Base-by-base conservation (phyloP, 2,113 vertebrate genomes). In the Nibea albiflora region DNA sequence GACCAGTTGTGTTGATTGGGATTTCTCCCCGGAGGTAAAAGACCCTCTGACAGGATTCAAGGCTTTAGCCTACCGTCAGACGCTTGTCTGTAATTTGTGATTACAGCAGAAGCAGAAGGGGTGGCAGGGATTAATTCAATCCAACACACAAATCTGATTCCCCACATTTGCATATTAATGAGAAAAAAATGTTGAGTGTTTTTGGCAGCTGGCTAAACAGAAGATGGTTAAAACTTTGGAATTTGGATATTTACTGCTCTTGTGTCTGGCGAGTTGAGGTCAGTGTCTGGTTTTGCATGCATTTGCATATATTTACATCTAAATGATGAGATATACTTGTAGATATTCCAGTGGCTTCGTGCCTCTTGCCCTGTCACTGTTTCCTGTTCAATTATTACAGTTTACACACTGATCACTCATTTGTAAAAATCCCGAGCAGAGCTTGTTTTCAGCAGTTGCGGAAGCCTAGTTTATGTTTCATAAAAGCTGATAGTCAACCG, bases 121-220 rank as follows among this genome's bases (percentile, higher is more conserved):
- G 92, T 87, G 89, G 91, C 85, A 85, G 87, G 93, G 94, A 95
- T 95, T 95, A 95, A 95, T 95, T 94, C 90, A 94, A 94, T 95
- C 93, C 92, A 90, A 75, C 75, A 78, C 84, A 79, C 83, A 91
- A 93, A 94, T 95, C 91, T 95, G 91, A 94, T 93, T 93, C 91
- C 88, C 81, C 71, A 86, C 80, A 95, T 95, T 95, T 95, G 92
- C 94, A 95, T 95, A 92, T 94, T 95, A 95, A 95, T 95, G 88
- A 95, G 90, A 93, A 92, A 93, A 93, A 86, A 85, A 86, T 78
- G 62, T 85, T 80, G 90, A 89, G 90, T 87, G 89, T 92, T 90
- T 92, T 83, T 85, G 89, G 93, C 93, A 94, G 88, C 91, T 94
- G 90, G 85, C 70, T 81, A 91, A 79, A 85, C 83, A 89, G 58